These are phyloP conservation scores for Cenopis cana DNA, from an alignment of 2,888 invertebrate genomes.

Conservation along the genomic window DNA sequence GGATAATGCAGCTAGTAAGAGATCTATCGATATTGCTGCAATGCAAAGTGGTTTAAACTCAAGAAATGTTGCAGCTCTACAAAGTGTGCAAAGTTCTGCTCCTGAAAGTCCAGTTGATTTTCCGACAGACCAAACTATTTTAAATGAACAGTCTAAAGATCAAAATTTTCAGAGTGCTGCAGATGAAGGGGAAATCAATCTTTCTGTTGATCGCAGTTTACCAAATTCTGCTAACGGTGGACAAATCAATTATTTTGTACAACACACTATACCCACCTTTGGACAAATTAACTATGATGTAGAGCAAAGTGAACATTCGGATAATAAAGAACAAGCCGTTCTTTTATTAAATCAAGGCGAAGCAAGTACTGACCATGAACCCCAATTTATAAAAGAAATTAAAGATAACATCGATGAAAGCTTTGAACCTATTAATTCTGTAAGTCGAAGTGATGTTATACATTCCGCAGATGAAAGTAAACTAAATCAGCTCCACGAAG, in stretches of 20 bases:
- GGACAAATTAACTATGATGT: no score
- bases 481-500: not conserved
- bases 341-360: not conserved
- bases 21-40: not conserved
- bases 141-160: not conserved
- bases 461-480: not conserved
- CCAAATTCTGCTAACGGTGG: not conserved
- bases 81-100: slow-evolving; percentile 1
- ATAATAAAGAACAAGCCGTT: not conserved
- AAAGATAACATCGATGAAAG: not conserved
- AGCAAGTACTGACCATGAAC: not conserved
- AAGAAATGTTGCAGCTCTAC: not conserved
- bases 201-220: not conserved
- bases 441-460: not conserved
- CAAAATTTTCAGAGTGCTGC: not conserved
- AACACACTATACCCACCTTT: not conserved
- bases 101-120: not conserved
- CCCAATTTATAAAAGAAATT: not conserved
- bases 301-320: not conserved
- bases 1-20: not conserved
- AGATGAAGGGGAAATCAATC: not conserved
- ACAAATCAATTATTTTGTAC: not conserved
- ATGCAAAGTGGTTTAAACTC: not conserved
- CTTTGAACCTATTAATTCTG: not conserved
- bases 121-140: not conserved